Evolutionary conservation across 2,888 invertebrate species (phyloP).

Genomic region (Gryllus longicercus): DNA sequence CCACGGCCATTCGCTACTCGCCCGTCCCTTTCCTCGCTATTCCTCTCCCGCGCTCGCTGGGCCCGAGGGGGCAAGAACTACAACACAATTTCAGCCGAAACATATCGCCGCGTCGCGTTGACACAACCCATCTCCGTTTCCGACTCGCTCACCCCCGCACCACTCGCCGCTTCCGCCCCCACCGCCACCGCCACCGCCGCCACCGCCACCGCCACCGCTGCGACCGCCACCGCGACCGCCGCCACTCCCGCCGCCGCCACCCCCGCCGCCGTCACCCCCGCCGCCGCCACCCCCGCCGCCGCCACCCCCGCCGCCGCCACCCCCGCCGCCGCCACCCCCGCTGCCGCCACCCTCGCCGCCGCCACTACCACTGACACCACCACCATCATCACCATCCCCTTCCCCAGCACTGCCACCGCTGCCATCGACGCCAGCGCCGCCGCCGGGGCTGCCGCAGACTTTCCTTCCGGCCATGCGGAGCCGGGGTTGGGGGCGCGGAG

Average conservation of each 20-base stretch:
- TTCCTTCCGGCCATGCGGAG: too few species aligned
- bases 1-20: not conserved
- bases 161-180: not conserved
- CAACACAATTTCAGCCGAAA: slow-evolving; percentile 8
- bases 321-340: not conserved
- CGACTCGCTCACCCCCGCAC: not conserved
- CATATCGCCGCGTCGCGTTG: not conserved
- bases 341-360: not conserved
- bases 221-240: too few species aligned
- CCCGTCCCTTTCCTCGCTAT: not conserved
- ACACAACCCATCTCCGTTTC: not conserved
- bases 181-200: not conserved
- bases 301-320: not conserved
- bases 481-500: too few species aligned
- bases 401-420: too few species aligned
- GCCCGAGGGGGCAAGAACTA: not conserved
- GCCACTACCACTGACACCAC: too few species aligned
- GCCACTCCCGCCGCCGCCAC: too few species aligned
- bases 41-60: not conserved
- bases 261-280: not conserved
- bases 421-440: too few species aligned
- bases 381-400: too few species aligned
- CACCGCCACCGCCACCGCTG: not conserved
- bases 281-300: not conserved
- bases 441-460: too few species aligned